Evolutionary conservation across 2,797 vertebrate species (phyloP).

Genomic region (Poecilia wingei): DNA sequence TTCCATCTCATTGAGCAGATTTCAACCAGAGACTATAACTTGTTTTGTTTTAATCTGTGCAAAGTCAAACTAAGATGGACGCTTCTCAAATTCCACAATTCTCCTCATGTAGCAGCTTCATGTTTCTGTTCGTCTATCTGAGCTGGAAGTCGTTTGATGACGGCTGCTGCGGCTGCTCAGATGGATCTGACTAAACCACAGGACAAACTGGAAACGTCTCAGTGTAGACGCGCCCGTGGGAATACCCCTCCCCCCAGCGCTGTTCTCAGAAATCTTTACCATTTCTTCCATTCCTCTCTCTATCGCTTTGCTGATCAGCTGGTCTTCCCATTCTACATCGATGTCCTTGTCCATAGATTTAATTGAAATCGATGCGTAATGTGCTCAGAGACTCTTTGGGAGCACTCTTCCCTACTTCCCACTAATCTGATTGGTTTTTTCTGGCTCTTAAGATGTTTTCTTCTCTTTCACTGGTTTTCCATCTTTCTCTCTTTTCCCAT

Average conservation of each 20-base stretch:
- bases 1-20: slow-evolving; percentile 19
- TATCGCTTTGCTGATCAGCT: slow-evolving; percentile 41
- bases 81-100: slow-evolving; percentile 56
- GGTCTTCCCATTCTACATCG: slow-evolving; percentile 58
- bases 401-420: slow-evolving; percentile 49
- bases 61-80: slow-evolving; percentile 23
- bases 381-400: slow-evolving; percentile 54
- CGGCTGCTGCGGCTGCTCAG: slow-evolving; percentile 18
- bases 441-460: slow-evolving; percentile 34
- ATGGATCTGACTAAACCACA: slow-evolving; percentile 42
- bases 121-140: slow-evolving; percentile 49
- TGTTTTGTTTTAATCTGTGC: slow-evolving; percentile 41
- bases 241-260: slow-evolving; percentile 25
- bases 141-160: slow-evolving; percentile 22
- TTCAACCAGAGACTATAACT: slow-evolving; percentile 35
- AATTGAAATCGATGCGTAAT: slow-evolving; percentile 56
- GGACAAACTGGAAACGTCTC: slow-evolving; percentile 51
- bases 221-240: slow-evolving; percentile 38
- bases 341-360: slow-evolving; percentile 56
- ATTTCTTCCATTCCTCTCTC: slow-evolving; percentile 37
- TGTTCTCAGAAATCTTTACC: slow-evolving; percentile 65
- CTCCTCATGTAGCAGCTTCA: slow-evolving; percentile 41
- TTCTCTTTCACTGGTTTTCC: slow-evolving; percentile 11
- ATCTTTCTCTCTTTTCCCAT: slow-evolving; percentile 7
- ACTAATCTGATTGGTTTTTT: slow-evolving; percentile 51